phyloP scores from a whole-genome alignment of 2,888 invertebrate genomes.

The Callosobruchus maculatus region DNA sequence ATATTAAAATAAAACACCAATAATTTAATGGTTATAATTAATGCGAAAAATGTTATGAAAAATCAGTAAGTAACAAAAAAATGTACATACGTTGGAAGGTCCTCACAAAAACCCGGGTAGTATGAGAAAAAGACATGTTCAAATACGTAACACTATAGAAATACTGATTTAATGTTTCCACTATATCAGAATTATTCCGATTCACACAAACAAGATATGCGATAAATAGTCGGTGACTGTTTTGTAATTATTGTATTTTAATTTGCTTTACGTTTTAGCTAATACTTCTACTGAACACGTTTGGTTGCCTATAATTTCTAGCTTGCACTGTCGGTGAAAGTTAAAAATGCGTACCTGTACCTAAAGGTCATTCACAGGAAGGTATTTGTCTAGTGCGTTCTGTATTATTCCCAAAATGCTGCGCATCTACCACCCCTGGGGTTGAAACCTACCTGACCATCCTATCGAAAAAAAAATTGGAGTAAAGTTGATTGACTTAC shows the following conservation, averaged over 20 bases:
- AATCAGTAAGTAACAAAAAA: neutral
- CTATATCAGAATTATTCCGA: neutral
- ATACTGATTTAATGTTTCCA: neutral
- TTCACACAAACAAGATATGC: neutral
- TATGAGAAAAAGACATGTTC: neutral
- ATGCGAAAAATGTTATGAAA: neutral
- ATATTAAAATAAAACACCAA: too few relatives aligned
- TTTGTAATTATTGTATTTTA: neutral
- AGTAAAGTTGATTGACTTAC: too few relatives aligned
- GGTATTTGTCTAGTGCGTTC: neutral
- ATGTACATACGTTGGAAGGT: constrained; percentile 13
- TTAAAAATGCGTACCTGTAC: neutral
- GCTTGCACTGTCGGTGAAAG: neutral
- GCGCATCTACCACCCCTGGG: too few relatives aligned
- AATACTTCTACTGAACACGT: neutral
- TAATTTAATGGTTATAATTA: too few relatives aligned
- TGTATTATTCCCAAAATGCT: neutral
- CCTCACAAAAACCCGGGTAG: neutral
- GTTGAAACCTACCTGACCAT: too few relatives aligned
- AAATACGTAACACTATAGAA: neutral
- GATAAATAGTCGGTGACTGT: neutral
- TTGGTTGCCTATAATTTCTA: neutral
- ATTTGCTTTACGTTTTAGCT: neutral
- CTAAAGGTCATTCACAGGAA: neutral
- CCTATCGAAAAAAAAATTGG: too few relatives aligned